A percentile compares a stretch with the other conserved stretches of the same genome.
phyloP scores from a whole-genome alignment of 1,140 invertebrate species.

The Drosophila kurseongensis region DNA sequence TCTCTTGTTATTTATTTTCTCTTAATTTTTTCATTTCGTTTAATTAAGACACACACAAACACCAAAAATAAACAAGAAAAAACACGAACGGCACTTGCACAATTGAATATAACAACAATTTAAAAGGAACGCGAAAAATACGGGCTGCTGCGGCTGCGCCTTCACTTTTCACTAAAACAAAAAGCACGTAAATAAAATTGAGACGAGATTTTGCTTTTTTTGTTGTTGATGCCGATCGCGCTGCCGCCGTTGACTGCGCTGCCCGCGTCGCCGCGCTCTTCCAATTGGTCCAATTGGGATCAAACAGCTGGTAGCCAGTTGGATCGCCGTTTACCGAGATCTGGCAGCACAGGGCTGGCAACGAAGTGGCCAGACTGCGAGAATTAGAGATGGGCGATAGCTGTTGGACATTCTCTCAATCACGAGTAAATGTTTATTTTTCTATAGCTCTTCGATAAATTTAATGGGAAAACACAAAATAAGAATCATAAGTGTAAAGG shows the following conservation, averaged over 20 bases:
- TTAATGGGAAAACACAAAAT: too few relatives aligned
- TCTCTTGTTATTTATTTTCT: neutral
- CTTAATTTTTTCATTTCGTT: neutral
- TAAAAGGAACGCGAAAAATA: constrained; percentile 9
- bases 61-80: constrained; percentile 26
- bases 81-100: constrained; percentile 57
- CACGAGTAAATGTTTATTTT: neutral
- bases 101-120: constrained; percentile 37
- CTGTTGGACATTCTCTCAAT: too few relatives aligned
- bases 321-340: neutral
- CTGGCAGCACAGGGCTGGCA: constrained; percentile 13
- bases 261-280: constrained; percentile 21
- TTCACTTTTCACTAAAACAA: constrained; percentile 49
- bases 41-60: constrained; percentile 19
- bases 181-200: constrained; percentile 20
- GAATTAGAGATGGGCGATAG: neutral
- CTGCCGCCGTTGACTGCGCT: constrained; percentile 10
- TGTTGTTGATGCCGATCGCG: constrained; percentile 42
- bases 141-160: constrained; percentile 67
- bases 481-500: too few relatives aligned
- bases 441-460: too few relatives aligned
- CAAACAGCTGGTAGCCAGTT: constrained; percentile 38
- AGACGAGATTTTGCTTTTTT: constrained; percentile 15
- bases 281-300: constrained; percentile 57
- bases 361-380: neutral